phyloP scores from a whole-genome alignment of 1,140 invertebrate genomes.

The Cotesia typhae region DNA sequence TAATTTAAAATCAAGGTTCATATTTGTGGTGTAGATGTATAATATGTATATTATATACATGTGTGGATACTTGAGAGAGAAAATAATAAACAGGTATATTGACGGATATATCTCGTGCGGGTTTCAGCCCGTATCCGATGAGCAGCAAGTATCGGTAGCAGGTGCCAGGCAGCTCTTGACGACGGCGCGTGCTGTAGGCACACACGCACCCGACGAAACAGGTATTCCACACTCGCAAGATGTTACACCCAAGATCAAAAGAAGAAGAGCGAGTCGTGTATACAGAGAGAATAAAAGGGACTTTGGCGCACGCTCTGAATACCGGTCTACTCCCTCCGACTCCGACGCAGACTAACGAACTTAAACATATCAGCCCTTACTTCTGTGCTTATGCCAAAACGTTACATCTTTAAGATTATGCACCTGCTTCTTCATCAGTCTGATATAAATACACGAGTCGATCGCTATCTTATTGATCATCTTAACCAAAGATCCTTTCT shows the following conservation, averaged over 20 bases:
- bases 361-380: conserved; percentile 42
- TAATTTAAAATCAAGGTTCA: no score
- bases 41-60: no score
- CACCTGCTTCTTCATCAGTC: conserved; percentile 14
- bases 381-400: no score
- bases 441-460: background rate
- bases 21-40: no score
- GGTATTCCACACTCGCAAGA: conserved; percentile 50
- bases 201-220: conserved; percentile 38
- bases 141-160: conserved; percentile 37
- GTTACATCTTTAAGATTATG: conserved; percentile 41
- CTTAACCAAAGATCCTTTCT: conserved; percentile 5
- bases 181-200: conserved; percentile 8
- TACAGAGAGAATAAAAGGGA: conserved; percentile 21
- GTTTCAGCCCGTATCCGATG: background rate
- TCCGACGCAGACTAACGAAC: conserved; percentile 27
- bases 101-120: conserved; percentile 3
- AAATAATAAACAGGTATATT: background rate
- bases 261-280: conserved; percentile 10
- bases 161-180: conserved; percentile 28
- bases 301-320: conserved; percentile 39
- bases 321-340: conserved; percentile 25
- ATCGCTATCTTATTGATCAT: conserved; percentile 12
- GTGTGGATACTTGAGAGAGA: no score
- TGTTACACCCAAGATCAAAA: conserved; percentile 42